Evolutionary conservation across 92 coral and sea anemone genomes (phyloP), one percentile per base, ranked within the genome.

Genomic region (Palythoa grandis): DNA sequence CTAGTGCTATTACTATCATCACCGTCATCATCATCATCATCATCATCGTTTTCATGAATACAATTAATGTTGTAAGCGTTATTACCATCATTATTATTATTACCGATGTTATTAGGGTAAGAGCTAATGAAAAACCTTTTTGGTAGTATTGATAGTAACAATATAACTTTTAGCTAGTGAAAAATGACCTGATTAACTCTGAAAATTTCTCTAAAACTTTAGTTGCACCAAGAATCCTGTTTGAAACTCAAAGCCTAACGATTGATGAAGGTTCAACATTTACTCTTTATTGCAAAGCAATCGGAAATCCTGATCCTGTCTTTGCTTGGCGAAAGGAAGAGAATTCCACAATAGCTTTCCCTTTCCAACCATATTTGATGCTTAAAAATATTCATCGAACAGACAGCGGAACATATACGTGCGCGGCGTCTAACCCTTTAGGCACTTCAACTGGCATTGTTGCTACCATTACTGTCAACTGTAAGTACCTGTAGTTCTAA

Each of bases 261-360:
- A 67, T 86, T 19, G 69, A 82, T 22, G 92, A 74, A 47, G 56
- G 88, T 82, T 20, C 60, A 1, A n/a, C 67, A 3, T 40, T 86
- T 7, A 47, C 84, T 8, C 54, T 87, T 12, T 57, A 76, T 58
- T 90, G 92, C 60, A 74, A 87, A 11, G 65, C 78, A n/a, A 69
- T 73, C 63, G 90, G 92, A 67, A 76, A 90, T 20, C 92, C 90
- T 22, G 63, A 40, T 15, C 90, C 90, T 57, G 43, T 2, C 15
- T 56, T 90, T 16, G 77, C 85, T 14, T 87, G 90, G 92, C 57
- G 48, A 70, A 60, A 82, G 86, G 58, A 57, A 63, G 86, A 53
- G 22, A 54, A 65, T n/a, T 48, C 83, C n/a, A 70, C 71, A 48
- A 80, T 40, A 37, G 37, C 57, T 13, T 40, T 72, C 14, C 77